Percentiles rank a stretch among this genome's conserved stretches.
Evolutionary conservation across 2,797 vertebrate genomes (phyloP).

Genomic region (Hephaestus fuliginosus): DNA sequence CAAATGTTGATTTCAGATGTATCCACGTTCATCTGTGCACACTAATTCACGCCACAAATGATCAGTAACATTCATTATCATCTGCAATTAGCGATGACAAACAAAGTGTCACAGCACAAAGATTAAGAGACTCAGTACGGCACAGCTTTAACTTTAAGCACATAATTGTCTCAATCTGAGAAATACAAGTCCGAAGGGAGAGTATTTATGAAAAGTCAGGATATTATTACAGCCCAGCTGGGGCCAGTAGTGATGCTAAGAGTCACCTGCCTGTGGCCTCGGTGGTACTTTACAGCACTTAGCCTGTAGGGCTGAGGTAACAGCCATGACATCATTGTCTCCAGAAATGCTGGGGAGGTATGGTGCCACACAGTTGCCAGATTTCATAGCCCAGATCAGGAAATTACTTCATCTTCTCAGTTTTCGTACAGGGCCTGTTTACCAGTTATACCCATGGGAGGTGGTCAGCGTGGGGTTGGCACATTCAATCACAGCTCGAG

Average conservation of each 20-base stretch:
- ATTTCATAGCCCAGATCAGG: constrained; percentile 75
- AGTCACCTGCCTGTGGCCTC: constrained; percentile 81
- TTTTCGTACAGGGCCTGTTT: constrained; percentile 72
- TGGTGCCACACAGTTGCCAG: constrained; percentile 78
- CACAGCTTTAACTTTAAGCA: constrained; percentile 55
- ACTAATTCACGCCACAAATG: constrained; percentile 18
- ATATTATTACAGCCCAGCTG: constrained; percentile 76
- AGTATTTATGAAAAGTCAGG: constrained; percentile 73
- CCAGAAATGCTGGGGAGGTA: constrained; percentile 72
- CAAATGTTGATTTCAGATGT: neutral
- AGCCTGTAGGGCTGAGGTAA: constrained; percentile 72
- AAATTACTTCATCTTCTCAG: constrained; percentile 81
- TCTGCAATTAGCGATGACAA: constrained; percentile 28
- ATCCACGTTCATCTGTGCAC: constrained; percentile 18
- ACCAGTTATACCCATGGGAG: constrained; percentile 72
- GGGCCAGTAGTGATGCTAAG: constrained; percentile 64
- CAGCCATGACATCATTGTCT: constrained; percentile 84
- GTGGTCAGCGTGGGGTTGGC: constrained; percentile 67
- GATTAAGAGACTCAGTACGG: constrained; percentile 44
- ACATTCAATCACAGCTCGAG: constrained; percentile 56
- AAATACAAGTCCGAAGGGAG: constrained; percentile 63
- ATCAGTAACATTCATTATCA: constrained; percentile 28
- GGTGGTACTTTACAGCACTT: constrained; percentile 78
- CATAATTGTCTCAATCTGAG: constrained; percentile 67
- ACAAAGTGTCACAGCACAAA: constrained; percentile 40